These are phyloP conservation scores for Thaumatotibia leucotreta DNA, from an alignment of 1,140 invertebrate species.

Conservation along the genomic window DNA sequence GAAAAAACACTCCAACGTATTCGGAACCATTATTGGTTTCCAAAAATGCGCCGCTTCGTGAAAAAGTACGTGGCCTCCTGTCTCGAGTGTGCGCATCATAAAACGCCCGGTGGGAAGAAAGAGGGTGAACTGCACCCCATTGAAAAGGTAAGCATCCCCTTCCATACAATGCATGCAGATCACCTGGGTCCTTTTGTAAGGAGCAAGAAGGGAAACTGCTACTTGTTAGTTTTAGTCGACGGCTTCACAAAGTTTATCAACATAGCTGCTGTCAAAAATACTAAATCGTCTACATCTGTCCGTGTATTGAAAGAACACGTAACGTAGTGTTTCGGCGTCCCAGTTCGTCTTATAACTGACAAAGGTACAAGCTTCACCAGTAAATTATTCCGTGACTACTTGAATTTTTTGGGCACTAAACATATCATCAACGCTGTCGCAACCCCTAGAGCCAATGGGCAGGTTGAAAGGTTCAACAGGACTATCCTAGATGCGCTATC, in stretches of 20 bases:
- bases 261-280: not conserved
- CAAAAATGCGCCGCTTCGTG: conserved; percentile 16
- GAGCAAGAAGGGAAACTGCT: conserved; percentile 6
- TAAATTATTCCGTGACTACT: not conserved
- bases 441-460: not conserved
- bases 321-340: not conserved
- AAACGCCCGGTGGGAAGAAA: conserved; percentile 7
- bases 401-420: not conserved
- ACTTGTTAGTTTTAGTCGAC: conserved; percentile 13
- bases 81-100: conserved; percentile 15
- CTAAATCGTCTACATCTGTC: not conserved
- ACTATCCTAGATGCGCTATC: conserved; percentile 9
- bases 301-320: not conserved
- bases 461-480: conserved; percentile 13
- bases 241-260: conserved; percentile 10
- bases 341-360: not conserved
- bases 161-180: not conserved
- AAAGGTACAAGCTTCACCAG: conserved; percentile 1
- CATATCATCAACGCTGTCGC: not conserved
- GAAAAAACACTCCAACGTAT: conserved; percentile 16
- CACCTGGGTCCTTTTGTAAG: conserved; percentile 1
- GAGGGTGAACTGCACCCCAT: conserved; percentile 13
- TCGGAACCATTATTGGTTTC: conserved; percentile 19
- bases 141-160: not conserved
- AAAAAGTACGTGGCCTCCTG: conserved; percentile 16